Conservation (phyloP, 2,797 vertebrate genomes). For the Danio kyathit region DNA sequence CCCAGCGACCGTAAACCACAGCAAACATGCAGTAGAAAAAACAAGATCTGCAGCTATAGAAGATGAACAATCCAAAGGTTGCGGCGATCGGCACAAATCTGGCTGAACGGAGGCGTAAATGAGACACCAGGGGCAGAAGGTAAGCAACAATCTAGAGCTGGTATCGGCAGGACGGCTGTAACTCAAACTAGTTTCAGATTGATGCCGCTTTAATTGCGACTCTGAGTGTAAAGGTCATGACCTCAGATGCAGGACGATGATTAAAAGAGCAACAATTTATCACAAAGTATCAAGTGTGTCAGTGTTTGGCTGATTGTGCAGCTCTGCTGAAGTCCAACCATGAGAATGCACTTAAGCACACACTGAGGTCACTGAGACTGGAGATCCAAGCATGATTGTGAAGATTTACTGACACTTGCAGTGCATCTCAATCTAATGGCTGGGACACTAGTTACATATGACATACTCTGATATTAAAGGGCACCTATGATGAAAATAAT, state of each 20-base stretch:
- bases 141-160: conserved; percentile 18
- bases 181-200: conserved; percentile 13
- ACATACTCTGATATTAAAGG: no score
- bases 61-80: conserved; percentile 39
- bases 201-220: conserved; percentile 36
- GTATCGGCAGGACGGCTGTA: background rate
- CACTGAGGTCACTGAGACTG: background rate
- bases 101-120: conserved; percentile 31
- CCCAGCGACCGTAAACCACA: background rate
- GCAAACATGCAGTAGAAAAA: conserved; percentile 21
- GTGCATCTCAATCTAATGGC: background rate
- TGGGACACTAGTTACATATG: background rate
- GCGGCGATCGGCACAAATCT: background rate
- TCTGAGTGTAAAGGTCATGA: conserved; percentile 28
- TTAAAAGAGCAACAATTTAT: conserved; percentile 36
- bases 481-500: no score
- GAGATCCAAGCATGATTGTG: conserved; percentile 6
- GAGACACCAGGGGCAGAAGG: conserved; percentile 18
- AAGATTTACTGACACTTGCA: background rate
- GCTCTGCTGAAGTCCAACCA: background rate
- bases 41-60: background rate
- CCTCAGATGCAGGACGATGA: conserved; percentile 32
- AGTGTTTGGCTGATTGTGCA: background rate
- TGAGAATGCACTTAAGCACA: conserved; percentile 6
- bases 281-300: conserved; percentile 18